These are phyloP conservation scores for Tupiocoris notatus DNA, from an alignment of 2,888 invertebrate species.

Conservation along the genomic window DNA sequence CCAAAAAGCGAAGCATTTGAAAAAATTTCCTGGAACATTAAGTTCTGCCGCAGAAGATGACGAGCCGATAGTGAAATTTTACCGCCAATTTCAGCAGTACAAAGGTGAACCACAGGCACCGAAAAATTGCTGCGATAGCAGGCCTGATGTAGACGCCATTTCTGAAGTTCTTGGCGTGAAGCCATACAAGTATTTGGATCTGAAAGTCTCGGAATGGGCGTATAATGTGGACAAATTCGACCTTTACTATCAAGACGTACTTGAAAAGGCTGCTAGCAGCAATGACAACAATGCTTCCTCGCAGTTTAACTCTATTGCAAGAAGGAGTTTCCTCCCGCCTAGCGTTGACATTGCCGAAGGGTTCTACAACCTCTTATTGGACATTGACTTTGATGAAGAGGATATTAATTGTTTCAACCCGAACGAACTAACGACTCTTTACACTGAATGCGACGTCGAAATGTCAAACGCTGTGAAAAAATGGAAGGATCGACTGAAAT, in stretches of 20 bases:
- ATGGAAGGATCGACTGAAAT: conserved; percentile 21
- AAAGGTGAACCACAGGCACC: conserved; percentile 7
- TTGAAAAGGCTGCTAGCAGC: not conserved
- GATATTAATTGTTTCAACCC: not conserved
- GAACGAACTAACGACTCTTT: conserved; percentile 1
- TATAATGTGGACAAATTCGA: not conserved
- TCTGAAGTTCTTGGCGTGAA: not conserved
- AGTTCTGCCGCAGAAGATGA: not conserved
- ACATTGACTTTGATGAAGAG: not conserved
- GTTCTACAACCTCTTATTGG: conserved; percentile 16
- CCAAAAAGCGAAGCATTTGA: not conserved
- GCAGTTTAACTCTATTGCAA: not conserved
- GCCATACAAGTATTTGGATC: conserved; percentile 23
- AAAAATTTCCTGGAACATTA: not conserved
- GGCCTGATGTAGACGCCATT: not conserved
- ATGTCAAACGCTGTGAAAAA: not conserved
- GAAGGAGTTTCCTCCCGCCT: conserved; percentile 3
- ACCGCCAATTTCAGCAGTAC: not conserved
- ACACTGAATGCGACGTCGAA: conserved; percentile 1
- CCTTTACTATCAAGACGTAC: conserved; percentile 13
- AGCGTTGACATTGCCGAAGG: not conserved
- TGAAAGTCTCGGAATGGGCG: conserved; percentile 16
- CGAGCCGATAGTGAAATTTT: not conserved
- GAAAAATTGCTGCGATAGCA: not conserved
- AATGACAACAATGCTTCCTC: not conserved